Percentiles rank a stretch among this genome's conserved stretches.
Conservation (phyloP, 2,797 vertebrate genomes). For the Odontamblyopus lacepedii region DNA sequence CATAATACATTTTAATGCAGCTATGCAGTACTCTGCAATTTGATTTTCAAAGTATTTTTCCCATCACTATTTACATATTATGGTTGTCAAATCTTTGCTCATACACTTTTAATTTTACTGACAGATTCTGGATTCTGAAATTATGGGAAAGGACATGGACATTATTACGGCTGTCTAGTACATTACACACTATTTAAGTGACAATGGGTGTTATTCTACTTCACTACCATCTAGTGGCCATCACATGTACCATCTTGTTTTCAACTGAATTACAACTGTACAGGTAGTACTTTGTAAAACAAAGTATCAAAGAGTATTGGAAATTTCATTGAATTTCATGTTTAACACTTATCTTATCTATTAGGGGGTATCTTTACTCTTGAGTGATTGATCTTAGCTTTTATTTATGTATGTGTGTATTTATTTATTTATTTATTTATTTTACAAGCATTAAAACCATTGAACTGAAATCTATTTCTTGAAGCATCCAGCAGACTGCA, state of each 20-base stretch:
- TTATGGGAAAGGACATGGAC: not conserved
- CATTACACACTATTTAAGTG: not conserved
- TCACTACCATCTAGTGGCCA: slow-evolving; percentile 46
- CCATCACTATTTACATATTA: not conserved
- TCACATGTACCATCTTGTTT: too few relatives aligned
- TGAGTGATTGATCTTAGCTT: too few relatives aligned
- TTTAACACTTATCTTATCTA: too few relatives aligned
- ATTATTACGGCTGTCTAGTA: not conserved
- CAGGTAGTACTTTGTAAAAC: too few relatives aligned
- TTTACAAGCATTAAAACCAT: not conserved
- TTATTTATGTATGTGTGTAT: not conserved
- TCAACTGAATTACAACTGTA: too few relatives aligned
- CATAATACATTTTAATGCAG: too few relatives aligned
- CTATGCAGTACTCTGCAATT: too few relatives aligned
- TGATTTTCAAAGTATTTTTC: too few relatives aligned
- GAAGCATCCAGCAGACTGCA: not conserved
- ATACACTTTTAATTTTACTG: not conserved
- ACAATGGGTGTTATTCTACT: slow-evolving; percentile 1
- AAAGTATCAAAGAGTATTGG: too few relatives aligned
- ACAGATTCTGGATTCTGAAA: not conserved
- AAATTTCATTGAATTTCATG: too few relatives aligned
- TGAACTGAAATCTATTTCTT: not conserved
- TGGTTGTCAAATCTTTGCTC: not conserved
- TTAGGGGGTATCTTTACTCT: too few relatives aligned
- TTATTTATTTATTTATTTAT: not conserved